phyloP scores from a whole-genome alignment of 2,113 vertebrate species.

The Ochotona curzoniae region DNA sequence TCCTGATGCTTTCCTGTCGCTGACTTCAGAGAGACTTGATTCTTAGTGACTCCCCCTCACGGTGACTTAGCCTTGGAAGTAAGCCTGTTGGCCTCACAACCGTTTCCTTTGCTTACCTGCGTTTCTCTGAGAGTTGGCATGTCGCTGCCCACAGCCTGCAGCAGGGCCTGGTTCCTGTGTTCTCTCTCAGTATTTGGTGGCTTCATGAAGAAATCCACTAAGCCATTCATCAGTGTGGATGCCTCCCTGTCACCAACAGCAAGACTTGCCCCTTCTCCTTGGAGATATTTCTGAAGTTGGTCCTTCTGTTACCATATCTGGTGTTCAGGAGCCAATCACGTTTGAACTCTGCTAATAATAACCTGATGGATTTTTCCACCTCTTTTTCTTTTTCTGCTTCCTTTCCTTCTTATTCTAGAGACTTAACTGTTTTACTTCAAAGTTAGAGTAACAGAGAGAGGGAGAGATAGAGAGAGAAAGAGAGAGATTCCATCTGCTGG shows the following conservation, averaged over 20 bases:
- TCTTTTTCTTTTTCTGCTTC: not conserved
- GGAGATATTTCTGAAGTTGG: not conserved
- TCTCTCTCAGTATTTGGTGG: not conserved
- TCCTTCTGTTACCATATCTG: not conserved
- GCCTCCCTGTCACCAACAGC: not conserved
- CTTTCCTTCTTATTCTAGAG: no score
- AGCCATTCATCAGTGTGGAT: not conserved
- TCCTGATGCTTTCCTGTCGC: not conserved
- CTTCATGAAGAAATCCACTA: not conserved
- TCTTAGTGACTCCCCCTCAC: no score
- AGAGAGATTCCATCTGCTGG: no score
- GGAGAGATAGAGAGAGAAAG: no score
- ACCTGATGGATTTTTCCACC: not conserved
- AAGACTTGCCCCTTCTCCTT: not conserved
- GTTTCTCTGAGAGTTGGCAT: not conserved
- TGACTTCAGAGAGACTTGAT: no score
- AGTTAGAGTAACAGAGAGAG: no score
- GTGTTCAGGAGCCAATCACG: fast-evolving
- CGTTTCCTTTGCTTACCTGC: not conserved
- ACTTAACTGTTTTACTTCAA: no score
- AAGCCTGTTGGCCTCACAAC: not conserved
- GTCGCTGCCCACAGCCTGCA: not conserved
- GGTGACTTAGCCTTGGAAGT: not conserved
- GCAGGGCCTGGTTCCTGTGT: not conserved
- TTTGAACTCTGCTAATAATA: not conserved